A percentile compares a stretch with the other conserved stretches of the same genome.
Evolutionary conservation across 2,113 vertebrate genomes (phyloP).

Genomic region (Lamprologus ornatipinnis): DNA sequence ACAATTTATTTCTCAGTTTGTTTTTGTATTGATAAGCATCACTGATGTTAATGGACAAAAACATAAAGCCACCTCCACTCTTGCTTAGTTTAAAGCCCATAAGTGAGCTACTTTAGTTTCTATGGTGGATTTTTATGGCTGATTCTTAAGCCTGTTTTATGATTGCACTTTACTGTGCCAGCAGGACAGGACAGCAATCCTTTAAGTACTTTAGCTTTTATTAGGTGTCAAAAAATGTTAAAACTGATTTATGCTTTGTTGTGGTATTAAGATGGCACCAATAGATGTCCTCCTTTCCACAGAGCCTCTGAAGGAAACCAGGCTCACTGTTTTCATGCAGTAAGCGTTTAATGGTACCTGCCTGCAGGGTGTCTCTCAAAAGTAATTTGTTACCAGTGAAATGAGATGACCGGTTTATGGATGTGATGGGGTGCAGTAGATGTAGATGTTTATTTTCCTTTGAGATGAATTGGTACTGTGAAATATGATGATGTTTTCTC

Average conservation of each 20-base stretch:
- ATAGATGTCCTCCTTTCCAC: conserved; percentile 35
- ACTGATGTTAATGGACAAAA: background rate
- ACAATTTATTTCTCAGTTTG: background rate
- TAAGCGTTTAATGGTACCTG: background rate
- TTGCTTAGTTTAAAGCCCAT: background rate
- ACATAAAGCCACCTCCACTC: background rate
- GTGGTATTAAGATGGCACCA: background rate
- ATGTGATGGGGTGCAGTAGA: background rate
- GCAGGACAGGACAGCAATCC: background rate
- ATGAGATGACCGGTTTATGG: background rate
- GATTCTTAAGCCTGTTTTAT: background rate
- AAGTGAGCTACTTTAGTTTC: background rate
- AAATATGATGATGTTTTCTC: background rate
- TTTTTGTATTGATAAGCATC: background rate
- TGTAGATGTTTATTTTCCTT: background rate
- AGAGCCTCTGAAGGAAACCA: background rate
- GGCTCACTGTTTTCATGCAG: background rate
- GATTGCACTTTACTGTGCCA: background rate
- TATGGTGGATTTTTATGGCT: background rate
- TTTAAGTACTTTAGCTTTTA: background rate
- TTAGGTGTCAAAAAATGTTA: background rate
- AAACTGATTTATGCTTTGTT: background rate
- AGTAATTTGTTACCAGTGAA: background rate
- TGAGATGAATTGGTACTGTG: background rate
- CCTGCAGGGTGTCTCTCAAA: background rate